Evolutionary conservation across 2,113 vertebrate species (phyloP), one percentile per base, ranked within the genome.

Genomic region (Sardina pilchardus): DNA sequence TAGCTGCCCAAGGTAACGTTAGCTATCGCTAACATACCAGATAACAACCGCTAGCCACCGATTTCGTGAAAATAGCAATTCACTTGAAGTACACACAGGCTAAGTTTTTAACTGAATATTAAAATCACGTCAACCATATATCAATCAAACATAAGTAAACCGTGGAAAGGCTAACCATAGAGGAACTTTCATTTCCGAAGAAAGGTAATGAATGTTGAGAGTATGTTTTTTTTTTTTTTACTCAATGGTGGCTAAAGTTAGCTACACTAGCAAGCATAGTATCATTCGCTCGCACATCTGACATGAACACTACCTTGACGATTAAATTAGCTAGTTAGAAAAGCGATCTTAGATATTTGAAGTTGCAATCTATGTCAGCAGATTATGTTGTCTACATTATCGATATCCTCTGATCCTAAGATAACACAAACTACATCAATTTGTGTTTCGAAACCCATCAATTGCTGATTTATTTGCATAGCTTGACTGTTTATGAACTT

Each of bases 241-340:
- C 71, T 78, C 71, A 36, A 19, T 14, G 12, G 30, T 14, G 30
- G 34, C 71, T 78, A 36, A 34, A 3, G 71, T 78, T 78, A 34
- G 71, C 71, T 78, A 34, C 71, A 78, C 71, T 36, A 16, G 34
- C 71, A 19, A 78, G 71, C 34, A 34, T 34, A 34, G 30, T 71
- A 17, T 78, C 71, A 78, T 78, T 78, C 71, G 71, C 71, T 78
- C 30, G 30, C 71, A 39, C 71, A 78, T 36, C 71, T 78, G 71
- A 78, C 71, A 78, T 78, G 71, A 36, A 34, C 14, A 78, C 71
- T 78, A 78, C 30, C 71, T 78, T 78, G 71, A 3, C 14, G 71
- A 78, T 36, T 36, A 78, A 78, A 78, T 78, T 78, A 78, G 71
- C 71, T 78, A 34, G 71, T 78, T 78, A 78, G 26, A 36, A 36